phyloP scores from a whole-genome alignment of 2,797 vertebrate genomes.

The Oryzias dopingdopingensis region DNA sequence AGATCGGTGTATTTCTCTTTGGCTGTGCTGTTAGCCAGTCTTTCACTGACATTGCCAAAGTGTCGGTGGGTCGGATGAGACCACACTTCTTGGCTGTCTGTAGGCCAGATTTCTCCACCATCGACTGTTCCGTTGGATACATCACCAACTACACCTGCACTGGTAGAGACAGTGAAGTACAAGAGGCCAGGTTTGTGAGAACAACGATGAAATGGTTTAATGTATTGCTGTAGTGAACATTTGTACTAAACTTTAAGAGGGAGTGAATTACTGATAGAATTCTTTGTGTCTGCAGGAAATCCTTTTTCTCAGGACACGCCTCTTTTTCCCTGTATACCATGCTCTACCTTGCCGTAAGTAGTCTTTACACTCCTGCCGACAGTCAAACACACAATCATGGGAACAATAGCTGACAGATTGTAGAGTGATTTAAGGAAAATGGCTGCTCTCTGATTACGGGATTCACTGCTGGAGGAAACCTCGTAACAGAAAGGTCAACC shows the following conservation, averaged over 20 bases:
- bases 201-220: neutral
- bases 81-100: slow-evolving; percentile 93
- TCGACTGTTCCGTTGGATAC: slow-evolving; percentile 89
- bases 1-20: slow-evolving; percentile 94
- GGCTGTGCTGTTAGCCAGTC: slow-evolving; percentile 97
- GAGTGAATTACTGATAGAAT: slow-evolving; percentile 8
- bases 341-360: slow-evolving; percentile 98
- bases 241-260: neutral
- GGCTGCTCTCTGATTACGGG: slow-evolving; percentile 35
- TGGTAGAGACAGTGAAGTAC: slow-evolving; percentile 80
- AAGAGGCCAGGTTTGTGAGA: slow-evolving; percentile 89
- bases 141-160: slow-evolving; percentile 87
- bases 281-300: slow-evolving; percentile 84
- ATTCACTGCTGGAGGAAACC: slow-evolving; percentile 32
- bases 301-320: slow-evolving; percentile 97
- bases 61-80: slow-evolving; percentile 94
- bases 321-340: slow-evolving; percentile 97
- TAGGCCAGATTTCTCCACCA: slow-evolving; percentile 78
- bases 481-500: slow-evolving; percentile 38
- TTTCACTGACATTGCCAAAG: slow-evolving; percentile 98
- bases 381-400: slow-evolving; percentile 20
- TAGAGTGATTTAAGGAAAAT: slow-evolving; percentile 26
- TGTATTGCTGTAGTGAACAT: neutral
- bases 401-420: slow-evolving; percentile 37
- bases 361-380: slow-evolving; percentile 9